Percentiles rank a stretch among this genome's conserved stretches.
phyloP scores from a whole-genome alignment of 2,888 invertebrate species.

The Dynastes hyllus region DNA sequence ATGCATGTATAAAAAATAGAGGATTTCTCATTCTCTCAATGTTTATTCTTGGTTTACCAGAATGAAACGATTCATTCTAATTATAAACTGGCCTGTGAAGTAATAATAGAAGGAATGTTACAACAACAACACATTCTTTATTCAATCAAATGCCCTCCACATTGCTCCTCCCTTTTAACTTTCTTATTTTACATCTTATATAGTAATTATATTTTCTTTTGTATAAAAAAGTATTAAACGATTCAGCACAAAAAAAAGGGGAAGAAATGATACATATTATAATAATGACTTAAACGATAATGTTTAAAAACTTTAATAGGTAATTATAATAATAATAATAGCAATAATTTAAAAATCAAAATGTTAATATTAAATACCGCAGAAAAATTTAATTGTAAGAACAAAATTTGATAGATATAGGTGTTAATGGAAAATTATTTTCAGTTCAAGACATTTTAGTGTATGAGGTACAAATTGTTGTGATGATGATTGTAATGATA shows the following conservation, averaged over 20 bases:
- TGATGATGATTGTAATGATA: neutral
- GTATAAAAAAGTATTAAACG: conserved; percentile 39
- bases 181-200: neutral
- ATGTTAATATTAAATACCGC: conserved; percentile 23
- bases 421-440: too few species aligned
- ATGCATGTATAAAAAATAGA: conserved; percentile 51
- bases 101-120: conserved; percentile 55
- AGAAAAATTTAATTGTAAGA: neutral
- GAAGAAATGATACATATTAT: conserved; percentile 3
- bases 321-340: conserved; percentile 32
- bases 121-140: conserved; percentile 46
- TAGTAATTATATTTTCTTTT: conserved; percentile 9
- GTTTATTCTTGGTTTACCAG: conserved; percentile 25
- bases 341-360: conserved; percentile 22
- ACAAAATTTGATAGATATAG: too few species aligned
- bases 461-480: too few species aligned
- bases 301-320: conserved; percentile 22
- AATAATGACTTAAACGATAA: conserved; percentile 20
- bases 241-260: conserved; percentile 17
- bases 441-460: too few species aligned
- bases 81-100: conserved; percentile 57
- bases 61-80: conserved; percentile 57
- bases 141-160: conserved; percentile 56
- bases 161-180: neutral
- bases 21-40: conserved; percentile 45